Evolutionary conservation across 2,113 vertebrate species (phyloP), one percentile per base, ranked within the genome.

Genomic region (Dipodomys spectabilis): DNA sequence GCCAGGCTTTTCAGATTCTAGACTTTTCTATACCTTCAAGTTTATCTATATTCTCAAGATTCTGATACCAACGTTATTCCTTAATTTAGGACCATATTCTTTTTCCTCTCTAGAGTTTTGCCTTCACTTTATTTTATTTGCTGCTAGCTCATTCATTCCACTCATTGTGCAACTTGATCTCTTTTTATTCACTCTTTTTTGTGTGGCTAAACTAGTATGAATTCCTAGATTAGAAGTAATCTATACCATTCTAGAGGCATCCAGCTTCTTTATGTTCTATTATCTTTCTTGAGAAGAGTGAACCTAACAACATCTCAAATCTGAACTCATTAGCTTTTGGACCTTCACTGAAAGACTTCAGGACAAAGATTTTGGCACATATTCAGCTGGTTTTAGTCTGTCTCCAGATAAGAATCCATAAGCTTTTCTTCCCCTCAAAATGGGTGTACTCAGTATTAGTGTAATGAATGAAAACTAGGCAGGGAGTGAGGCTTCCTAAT

Each of bases 321-420:
- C 71, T 65, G 30, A 91, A 69, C 6, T 75, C 62, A 88, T 64
- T 90, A 65, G 9, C n/a, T 75, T 90, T 92, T 80, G 74, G 27
- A 67, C 69, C 30, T 94, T 81, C 32, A 25, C 16, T 72, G 25
- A 57, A 6, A 88, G 39, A 57, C 62, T 77, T 94, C 35, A 88
- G n/a, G 39, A 39, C 39, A 44, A 60, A 79, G 22, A 75, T 65
- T 79, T 80, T 84, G 39, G 62, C n/a, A 45, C 2, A 60, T 69
- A 49, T 30, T 4, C 0, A 32, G 15, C 6, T 75, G 22, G n/a
- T 65, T 72, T 75, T 83, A 35, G 62, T 92, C 68, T 87, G 18
- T 3, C 60, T 11, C 1, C 16, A 5, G 2, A 71, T 3, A 73
- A 53, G 30, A 87, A 78, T 32, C 23, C 8, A 74, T 7, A 57